Conservation (phyloP, 1,140 invertebrate species). For the Drosophila athabasca region DNA sequence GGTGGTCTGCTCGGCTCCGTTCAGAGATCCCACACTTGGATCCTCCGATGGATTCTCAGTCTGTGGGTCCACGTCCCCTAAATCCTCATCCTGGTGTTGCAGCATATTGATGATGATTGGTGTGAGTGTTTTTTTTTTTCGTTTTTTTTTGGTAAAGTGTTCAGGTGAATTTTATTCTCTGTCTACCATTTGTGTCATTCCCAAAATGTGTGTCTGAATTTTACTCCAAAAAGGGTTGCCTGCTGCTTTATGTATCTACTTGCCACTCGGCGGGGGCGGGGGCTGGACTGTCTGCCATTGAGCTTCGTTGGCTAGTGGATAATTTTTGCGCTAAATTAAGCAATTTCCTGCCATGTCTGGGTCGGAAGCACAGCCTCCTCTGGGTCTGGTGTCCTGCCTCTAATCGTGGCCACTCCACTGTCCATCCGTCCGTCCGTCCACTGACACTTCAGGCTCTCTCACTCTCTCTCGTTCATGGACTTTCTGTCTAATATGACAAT, state of each 20-base stretch:
- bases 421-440: conserved; percentile 1
- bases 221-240: conserved; percentile 28
- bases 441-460: conserved; percentile 4
- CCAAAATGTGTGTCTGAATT: conserved; percentile 6
- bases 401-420: conserved; percentile 1
- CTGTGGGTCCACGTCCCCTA: conserved; percentile 1
- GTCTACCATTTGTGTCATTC: conserved; percentile 17
- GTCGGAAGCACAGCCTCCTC: neutral
- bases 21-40: neutral
- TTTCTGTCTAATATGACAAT: conserved; percentile 68
- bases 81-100: neutral
- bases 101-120: neutral
- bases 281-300: conserved; percentile 12
- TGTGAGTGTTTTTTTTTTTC: conserved; percentile 6
- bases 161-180: conserved; percentile 23
- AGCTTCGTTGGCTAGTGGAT: conserved; percentile 55
- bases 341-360: conserved; percentile 62
- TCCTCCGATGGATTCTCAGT: neutral
- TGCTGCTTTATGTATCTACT: conserved; percentile 17
- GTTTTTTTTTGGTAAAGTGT: neutral
- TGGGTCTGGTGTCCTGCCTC: too few species aligned
- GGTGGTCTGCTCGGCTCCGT: neutral
- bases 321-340: conserved; percentile 80
- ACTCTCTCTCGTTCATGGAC: conserved; percentile 22
- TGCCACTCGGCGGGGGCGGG: neutral